A percentile compares a stretch with the other conserved stretches of the same genome.
Conservation (phyloP, 2,113 vertebrate species). For the Camelus bactrianus region DNA sequence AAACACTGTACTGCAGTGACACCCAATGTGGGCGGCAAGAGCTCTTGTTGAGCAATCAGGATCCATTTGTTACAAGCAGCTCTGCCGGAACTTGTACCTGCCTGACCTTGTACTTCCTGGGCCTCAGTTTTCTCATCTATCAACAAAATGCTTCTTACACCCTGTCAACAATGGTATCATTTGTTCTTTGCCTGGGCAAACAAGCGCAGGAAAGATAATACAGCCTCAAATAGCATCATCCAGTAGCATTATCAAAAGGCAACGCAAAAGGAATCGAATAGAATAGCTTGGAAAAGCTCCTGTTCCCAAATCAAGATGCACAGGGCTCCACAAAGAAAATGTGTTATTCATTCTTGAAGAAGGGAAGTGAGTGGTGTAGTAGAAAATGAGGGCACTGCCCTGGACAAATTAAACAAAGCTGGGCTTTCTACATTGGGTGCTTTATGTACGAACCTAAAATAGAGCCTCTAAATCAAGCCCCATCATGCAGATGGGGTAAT, state of each 20-base stretch:
- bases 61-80: not conserved
- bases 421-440: slow-evolving; percentile 58
- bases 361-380: slow-evolving; percentile 14
- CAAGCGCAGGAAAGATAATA: not conserved
- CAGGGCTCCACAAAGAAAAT: slow-evolving; percentile 46
- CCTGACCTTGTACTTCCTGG: not conserved
- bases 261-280: not conserved
- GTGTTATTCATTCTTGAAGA: slow-evolving; percentile 53
- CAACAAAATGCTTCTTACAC: not conserved
- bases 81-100: not conserved
- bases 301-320: not conserved
- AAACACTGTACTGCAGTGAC: not conserved
- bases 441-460: slow-evolving; percentile 73
- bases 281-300: not conserved
- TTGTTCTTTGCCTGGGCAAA: not conserved
- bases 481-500: slow-evolving; percentile 69
- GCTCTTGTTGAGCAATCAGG: not conserved
- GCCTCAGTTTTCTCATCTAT: not conserved
- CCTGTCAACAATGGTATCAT: not conserved
- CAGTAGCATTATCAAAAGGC: not conserved
- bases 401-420: slow-evolving; percentile 67
- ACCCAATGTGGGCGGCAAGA: not conserved
- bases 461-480: slow-evolving; percentile 67
- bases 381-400: slow-evolving; percentile 72
- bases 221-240: not conserved